phyloP scores from a whole-genome alignment of 2,888 invertebrate genomes.

The Cantharis lateralis region DNA sequence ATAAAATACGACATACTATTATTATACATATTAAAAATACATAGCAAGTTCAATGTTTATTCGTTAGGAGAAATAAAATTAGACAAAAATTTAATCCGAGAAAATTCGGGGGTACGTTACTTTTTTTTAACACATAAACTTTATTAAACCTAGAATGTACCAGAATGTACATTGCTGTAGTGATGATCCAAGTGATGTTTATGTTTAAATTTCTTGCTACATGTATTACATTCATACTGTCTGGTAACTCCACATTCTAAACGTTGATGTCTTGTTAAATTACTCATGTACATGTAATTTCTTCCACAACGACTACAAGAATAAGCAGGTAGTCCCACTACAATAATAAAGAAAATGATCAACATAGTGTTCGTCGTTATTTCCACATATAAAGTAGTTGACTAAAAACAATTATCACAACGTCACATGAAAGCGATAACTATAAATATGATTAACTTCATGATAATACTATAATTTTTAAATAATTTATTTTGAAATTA shows the following conservation, averaged over 20 bases:
- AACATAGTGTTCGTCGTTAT: background rate
- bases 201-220: conserved; percentile 55
- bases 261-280: conserved; percentile 55
- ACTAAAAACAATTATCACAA: background rate
- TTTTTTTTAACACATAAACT: background rate
- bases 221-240: conserved; percentile 58
- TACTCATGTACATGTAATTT: conserved; percentile 18
- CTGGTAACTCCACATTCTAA: conserved; percentile 63
- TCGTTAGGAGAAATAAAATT: background rate
- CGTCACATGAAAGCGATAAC: background rate
- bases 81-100: no score
- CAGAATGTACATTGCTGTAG: conserved; percentile 43
- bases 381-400: background rate
- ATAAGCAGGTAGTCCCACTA: conserved; percentile 5
- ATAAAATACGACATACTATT: no score
- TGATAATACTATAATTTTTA: background rate
- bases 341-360: conserved; percentile 6
- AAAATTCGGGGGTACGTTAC: background rate
- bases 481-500: background rate
- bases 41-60: background rate
- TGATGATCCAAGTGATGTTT: conserved; percentile 60
- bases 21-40: background rate
- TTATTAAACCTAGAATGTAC: background rate
- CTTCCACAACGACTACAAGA: conserved; percentile 20
- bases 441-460: background rate